Evolutionary conservation across 2,113 vertebrate genomes (phyloP).

Genomic region (Arizona elegans): DNA sequence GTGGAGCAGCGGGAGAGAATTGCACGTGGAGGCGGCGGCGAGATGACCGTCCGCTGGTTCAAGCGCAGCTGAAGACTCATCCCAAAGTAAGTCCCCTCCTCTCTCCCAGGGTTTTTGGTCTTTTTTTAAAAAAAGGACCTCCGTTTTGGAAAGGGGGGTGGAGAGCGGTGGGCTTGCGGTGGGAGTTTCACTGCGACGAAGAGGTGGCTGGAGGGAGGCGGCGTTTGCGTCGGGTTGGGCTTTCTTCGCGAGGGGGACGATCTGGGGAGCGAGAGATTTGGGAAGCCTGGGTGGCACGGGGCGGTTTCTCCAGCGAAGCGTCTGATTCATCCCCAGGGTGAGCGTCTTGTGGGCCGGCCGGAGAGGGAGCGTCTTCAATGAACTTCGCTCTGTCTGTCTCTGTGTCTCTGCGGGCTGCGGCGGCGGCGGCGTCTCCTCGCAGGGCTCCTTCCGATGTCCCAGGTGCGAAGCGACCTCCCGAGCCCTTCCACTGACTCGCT

Average conservation of each 20-base stretch:
- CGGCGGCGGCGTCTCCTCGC: conserved; percentile 10
- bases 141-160: no score
- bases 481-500: conserved; percentile 54
- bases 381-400: background rate
- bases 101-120: background rate
- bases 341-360: background rate
- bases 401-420: background rate
- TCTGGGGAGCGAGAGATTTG: background rate
- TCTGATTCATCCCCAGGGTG: conserved; percentile 21
- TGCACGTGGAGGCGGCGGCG: conserved; percentile 39
- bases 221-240: background rate
- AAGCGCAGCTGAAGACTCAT: background rate
- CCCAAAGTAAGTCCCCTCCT: background rate
- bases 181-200: background rate
- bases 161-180: background rate
- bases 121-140: no score
- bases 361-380: background rate
- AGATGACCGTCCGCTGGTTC: background rate
- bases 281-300: background rate
- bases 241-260: background rate
- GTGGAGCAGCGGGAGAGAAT: background rate
- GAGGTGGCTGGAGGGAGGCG: background rate
- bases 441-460: conserved; percentile 73
- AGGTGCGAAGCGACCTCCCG: conserved; percentile 56
- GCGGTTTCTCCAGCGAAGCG: background rate